phyloP scores from a whole-genome alignment of 2,888 invertebrate species.

The Drosophila quinaria region DNA sequence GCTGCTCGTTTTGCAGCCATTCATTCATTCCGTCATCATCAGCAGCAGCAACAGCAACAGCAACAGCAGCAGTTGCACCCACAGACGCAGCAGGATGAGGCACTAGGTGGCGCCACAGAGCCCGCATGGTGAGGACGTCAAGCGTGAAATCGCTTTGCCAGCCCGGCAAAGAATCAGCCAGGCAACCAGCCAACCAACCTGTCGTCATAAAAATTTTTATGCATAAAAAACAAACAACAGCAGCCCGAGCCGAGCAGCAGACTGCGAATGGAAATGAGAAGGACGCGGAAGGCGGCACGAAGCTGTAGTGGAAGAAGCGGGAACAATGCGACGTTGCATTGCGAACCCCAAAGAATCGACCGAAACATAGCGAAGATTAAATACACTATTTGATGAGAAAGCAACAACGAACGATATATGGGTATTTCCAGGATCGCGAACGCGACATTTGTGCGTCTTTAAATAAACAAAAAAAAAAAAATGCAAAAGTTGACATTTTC shows the following conservation, averaged over 20 bases:
- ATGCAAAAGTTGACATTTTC: too few species aligned
- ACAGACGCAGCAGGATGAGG: slow-evolving; percentile 47
- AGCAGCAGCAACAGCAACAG: slow-evolving; percentile 29
- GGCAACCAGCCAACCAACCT: slow-evolving; percentile 59
- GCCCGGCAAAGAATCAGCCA: slow-evolving; percentile 35
- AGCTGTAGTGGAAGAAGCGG: slow-evolving; percentile 22
- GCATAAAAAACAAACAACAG: slow-evolving; percentile 52
- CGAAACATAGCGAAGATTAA: not conserved
- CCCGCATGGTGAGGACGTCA: slow-evolving; percentile 60
- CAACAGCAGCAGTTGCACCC: slow-evolving; percentile 16
- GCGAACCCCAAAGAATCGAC: slow-evolving; percentile 20
- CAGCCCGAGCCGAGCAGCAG: slow-evolving; percentile 39
- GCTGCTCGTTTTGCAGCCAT: slow-evolving; percentile 71
- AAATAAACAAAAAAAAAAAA: too few species aligned
- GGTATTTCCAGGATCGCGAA: too few species aligned
- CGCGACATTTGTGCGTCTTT: too few species aligned
- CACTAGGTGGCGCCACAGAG: slow-evolving; percentile 69
- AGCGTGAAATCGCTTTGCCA: slow-evolving; percentile 79
- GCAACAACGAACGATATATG: too few species aligned
- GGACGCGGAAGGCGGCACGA: slow-evolving; percentile 5
- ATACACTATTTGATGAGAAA: slow-evolving; percentile 20
- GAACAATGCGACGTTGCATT: slow-evolving; percentile 60
- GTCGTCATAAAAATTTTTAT: slow-evolving; percentile 79
- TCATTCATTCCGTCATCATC: slow-evolving; percentile 55
- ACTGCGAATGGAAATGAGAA: slow-evolving; percentile 5